Evolutionary conservation across 2,113 vertebrate genomes (phyloP).

Genomic region (Rhinolophus sinicus): DNA sequence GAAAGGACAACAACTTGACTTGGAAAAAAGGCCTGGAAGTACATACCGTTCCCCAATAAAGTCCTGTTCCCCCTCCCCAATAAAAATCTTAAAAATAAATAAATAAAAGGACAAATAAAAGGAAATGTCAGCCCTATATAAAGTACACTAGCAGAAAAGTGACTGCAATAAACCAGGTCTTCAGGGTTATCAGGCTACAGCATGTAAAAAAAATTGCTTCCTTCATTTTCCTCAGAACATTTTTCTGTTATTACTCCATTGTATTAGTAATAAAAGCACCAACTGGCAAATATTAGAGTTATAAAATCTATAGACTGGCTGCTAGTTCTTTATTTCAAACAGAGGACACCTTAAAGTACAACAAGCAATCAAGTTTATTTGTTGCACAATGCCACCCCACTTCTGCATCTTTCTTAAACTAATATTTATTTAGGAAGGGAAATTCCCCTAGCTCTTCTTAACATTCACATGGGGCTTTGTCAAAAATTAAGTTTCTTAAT

Average conservation of each 20-base stretch:
- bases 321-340: not conserved
- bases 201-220: conserved; percentile 11
- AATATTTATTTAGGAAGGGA: not conserved
- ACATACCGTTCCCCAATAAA: too few relatives aligned
- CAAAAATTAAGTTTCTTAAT: conserved; percentile 38
- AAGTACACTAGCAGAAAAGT: not conserved
- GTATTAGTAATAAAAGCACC: conserved; percentile 2
- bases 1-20: too few relatives aligned
- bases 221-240: not conserved
- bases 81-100: not conserved
- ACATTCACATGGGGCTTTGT: not conserved
- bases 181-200: not conserved
- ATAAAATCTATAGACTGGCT: not conserved
- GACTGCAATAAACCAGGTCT: not conserved
- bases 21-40: too few relatives aligned
- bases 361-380: conserved; percentile 9
- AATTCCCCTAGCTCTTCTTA: not conserved
- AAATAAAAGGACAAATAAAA: not conserved
- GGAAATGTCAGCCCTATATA: not conserved
- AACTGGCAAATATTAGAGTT: not conserved
- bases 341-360: not conserved
- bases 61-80: too few relatives aligned
- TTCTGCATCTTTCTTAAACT: conserved; percentile 6
- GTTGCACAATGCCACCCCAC: not conserved
- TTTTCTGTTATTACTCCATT: not conserved